Conservation (phyloP, 1,140 invertebrate species). For the Pseudomyrmex sp. region DNA sequence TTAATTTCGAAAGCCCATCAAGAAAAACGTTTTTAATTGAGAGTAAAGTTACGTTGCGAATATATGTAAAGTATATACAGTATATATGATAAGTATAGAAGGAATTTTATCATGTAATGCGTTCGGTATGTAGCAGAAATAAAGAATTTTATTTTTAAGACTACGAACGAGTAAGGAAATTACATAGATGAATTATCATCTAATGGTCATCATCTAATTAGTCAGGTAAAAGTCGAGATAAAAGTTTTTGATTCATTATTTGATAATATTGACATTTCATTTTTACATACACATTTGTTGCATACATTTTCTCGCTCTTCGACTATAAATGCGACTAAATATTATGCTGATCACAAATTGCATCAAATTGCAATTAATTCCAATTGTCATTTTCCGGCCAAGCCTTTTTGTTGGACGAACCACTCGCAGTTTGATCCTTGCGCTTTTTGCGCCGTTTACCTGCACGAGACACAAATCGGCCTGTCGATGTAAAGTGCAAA, state of each 20-base stretch:
- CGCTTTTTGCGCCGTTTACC: slow-evolving; percentile 81
- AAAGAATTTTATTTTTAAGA: too few relatives aligned
- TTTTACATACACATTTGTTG: neutral
- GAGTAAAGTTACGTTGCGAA: too few relatives aligned
- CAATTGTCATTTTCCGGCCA: slow-evolving; percentile 66
- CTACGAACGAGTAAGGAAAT: too few relatives aligned
- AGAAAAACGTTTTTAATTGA: too few relatives aligned
- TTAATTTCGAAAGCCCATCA: too few relatives aligned
- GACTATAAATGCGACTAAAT: neutral
- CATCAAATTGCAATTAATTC: slow-evolving; percentile 9
- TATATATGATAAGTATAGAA: too few relatives aligned
- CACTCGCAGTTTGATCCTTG: slow-evolving; percentile 60
- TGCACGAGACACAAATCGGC: slow-evolving; percentile 72
- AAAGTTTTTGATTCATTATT: neutral
- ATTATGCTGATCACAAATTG: neutral
- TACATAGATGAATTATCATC: too few relatives aligned
- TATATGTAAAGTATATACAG: too few relatives aligned
- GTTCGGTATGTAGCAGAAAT: too few relatives aligned
- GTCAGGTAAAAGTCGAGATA: too few relatives aligned
- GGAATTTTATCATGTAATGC: too few relatives aligned
- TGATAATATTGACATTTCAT: neutral
- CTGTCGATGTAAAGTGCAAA: slow-evolving; percentile 41
- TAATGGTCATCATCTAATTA: too few relatives aligned
- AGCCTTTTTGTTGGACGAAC: slow-evolving; percentile 69
- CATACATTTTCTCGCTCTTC: neutral